Conservation (phyloP, 1,140 invertebrate genomes). For the Drosophila nigromelanica region DNA sequence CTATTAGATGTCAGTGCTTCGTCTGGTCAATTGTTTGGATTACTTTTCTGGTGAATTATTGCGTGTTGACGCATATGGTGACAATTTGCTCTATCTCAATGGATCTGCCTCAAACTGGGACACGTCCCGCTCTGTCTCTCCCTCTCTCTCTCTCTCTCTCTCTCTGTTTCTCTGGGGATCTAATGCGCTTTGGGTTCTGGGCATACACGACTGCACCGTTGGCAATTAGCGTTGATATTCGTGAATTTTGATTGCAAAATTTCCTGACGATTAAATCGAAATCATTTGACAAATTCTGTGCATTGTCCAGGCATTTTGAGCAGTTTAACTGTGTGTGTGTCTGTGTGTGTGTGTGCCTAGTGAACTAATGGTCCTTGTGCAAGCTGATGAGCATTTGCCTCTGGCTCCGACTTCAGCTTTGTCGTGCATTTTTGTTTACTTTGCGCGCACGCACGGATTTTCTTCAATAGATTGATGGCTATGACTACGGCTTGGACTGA, state of each 20-base stretch:
- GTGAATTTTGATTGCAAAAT: conserved; percentile 74
- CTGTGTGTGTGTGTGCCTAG: conserved; percentile 15
- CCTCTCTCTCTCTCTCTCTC: conserved; percentile 20
- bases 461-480: conserved; percentile 71
- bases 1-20: conserved; percentile 66
- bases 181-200: conserved; percentile 47
- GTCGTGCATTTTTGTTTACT: conserved; percentile 59
- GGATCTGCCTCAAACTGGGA: conserved; percentile 1
- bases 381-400: conserved; percentile 30
- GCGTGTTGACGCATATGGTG: conserved; percentile 84
- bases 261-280: conserved; percentile 81
- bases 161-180: conserved; percentile 26
- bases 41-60: conserved; percentile 84
- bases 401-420: conserved; percentile 18
- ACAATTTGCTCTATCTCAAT: conserved; percentile 73
- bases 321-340: not conserved
- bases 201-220: conserved; percentile 32
- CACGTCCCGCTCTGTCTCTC: not conserved
- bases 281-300: conserved; percentile 62
- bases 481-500: conserved; percentile 44
- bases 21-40: conserved; percentile 84
- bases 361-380: conserved; percentile 30
- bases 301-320: conserved; percentile 10
- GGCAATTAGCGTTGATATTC: conserved; percentile 78
- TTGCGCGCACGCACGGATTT: conserved; percentile 74